A percentile compares a stretch with the other conserved stretches of the same genome.
phyloP scores from a whole-genome alignment of 2,113 vertebrate species.

The Sphaerodactylus townsendi region DNA sequence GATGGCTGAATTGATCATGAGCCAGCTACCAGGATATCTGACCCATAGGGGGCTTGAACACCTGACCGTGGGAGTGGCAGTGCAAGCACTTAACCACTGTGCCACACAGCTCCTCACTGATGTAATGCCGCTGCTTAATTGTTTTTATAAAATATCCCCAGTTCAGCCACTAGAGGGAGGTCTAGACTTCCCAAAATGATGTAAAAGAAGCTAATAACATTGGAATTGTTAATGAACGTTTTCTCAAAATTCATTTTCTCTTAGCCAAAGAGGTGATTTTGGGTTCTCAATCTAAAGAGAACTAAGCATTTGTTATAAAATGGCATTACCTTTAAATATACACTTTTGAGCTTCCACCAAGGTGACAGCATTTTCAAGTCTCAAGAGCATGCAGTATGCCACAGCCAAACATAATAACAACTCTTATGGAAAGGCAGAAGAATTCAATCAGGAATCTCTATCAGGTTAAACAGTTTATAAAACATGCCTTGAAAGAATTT shows the following conservation, averaged over 20 bases:
- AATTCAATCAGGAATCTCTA: background rate
- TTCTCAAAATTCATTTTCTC: background rate
- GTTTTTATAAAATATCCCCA: background rate
- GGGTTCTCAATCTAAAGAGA: background rate
- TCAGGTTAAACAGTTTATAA: background rate
- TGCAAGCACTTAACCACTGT: too few relatives aligned
- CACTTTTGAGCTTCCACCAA: background rate
- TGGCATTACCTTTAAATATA: background rate
- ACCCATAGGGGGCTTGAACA: too few relatives aligned
- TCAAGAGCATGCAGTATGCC: background rate
- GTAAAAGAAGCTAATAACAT: rapidly evolving
- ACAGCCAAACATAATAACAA: background rate
- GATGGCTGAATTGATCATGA: too few relatives aligned
- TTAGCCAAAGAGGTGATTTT: background rate
- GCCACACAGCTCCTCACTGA: too few relatives aligned
- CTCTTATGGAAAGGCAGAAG: background rate
- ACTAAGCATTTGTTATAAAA: background rate
- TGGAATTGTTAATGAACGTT: background rate
- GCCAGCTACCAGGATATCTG: too few relatives aligned
- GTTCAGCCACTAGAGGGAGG: background rate
- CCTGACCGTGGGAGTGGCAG: too few relatives aligned
- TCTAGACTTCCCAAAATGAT: background rate
- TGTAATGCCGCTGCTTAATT: too few relatives aligned
- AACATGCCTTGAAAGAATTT: background rate
- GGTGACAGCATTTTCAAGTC: background rate